A percentile compares a stretch with the other conserved stretches of the same genome.
These are phyloP conservation scores for Leptobrachium leishanense DNA, from an alignment of 2,113 vertebrate genomes.

Conservation along the genomic window DNA sequence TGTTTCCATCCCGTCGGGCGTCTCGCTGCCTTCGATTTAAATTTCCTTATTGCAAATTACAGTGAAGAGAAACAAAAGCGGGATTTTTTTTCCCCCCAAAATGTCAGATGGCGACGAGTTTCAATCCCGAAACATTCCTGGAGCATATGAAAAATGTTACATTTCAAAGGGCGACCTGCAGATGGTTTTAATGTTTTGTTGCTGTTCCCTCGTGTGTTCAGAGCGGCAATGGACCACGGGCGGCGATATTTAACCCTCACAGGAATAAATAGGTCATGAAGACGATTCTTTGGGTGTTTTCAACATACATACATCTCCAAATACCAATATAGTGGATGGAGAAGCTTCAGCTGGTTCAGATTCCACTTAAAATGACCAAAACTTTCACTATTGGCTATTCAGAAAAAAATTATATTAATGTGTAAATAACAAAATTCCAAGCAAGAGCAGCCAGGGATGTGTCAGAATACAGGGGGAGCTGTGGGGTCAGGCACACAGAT, in stretches of 20 bases:
- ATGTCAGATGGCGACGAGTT: slow-evolving; percentile 18
- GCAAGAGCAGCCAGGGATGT: no score
- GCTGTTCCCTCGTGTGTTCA: slow-evolving; percentile 33
- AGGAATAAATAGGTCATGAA: neutral
- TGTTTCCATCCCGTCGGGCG: neutral
- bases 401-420: no score
- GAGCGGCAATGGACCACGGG: slow-evolving; percentile 5
- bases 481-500: no score
- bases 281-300: no score
- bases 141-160: slow-evolving; percentile 37
- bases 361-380: no score
- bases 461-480: no score
- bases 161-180: slow-evolving; percentile 30
- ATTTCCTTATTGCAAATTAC: slow-evolving; percentile 17
- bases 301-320: no score
- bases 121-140: slow-evolving; percentile 11
- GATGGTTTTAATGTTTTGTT: slow-evolving; percentile 32
- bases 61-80: neutral
- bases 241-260: neutral
- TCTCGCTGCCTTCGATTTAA: slow-evolving; percentile 12
- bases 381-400: no score
- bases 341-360: no score
- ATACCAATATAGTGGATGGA: no score
- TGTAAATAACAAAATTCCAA: no score
- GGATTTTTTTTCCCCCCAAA: neutral